A percentile compares a stretch with the other conserved stretches of the same genome.
These are phyloP conservation scores for Lissonota sp. DNA, from an alignment of 2,888 invertebrate genomes.

Conservation along the genomic window DNA sequence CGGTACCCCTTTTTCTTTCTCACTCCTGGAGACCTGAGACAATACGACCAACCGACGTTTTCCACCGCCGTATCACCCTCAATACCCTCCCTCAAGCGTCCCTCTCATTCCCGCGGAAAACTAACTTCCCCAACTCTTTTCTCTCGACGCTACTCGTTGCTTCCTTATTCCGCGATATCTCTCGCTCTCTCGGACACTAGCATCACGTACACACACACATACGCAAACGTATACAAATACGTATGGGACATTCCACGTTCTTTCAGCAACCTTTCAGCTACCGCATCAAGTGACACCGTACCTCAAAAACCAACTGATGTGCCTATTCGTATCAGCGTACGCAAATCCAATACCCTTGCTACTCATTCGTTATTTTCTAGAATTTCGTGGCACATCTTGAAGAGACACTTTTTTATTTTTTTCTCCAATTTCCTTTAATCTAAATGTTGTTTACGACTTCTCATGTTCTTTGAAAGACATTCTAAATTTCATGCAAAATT, in stretches of 20 bases:
- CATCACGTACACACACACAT: constrained; percentile 9
- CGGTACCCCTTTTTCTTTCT: constrained; percentile 70
- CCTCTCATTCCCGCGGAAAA: constrained; percentile 63
- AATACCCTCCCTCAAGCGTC: constrained; percentile 40
- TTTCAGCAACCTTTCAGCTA: too few species aligned
- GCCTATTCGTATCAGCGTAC: too few species aligned
- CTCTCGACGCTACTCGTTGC: constrained; percentile 51
- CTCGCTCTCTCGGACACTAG: constrained; percentile 42
- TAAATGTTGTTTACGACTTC: too few species aligned
- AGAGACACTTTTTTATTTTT: too few species aligned
- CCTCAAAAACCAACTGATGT: too few species aligned
- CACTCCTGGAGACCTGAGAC: constrained; percentile 49
- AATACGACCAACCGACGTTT: constrained; percentile 61
- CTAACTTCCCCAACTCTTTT: constrained; percentile 62
- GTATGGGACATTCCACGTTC: background rate
- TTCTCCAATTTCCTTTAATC: too few species aligned
- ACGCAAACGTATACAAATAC: background rate
- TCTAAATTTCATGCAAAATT: too few species aligned
- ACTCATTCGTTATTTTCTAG: too few species aligned
- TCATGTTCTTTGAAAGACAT: too few species aligned
- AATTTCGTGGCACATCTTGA: too few species aligned
- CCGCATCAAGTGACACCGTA: too few species aligned
- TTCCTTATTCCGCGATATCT: constrained; percentile 63
- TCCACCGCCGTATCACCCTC: constrained; percentile 45
- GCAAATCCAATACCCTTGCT: too few species aligned